Conservation (phyloP, 2,797 vertebrate genomes). For the Cynodonichthys magdalenae region DNA sequence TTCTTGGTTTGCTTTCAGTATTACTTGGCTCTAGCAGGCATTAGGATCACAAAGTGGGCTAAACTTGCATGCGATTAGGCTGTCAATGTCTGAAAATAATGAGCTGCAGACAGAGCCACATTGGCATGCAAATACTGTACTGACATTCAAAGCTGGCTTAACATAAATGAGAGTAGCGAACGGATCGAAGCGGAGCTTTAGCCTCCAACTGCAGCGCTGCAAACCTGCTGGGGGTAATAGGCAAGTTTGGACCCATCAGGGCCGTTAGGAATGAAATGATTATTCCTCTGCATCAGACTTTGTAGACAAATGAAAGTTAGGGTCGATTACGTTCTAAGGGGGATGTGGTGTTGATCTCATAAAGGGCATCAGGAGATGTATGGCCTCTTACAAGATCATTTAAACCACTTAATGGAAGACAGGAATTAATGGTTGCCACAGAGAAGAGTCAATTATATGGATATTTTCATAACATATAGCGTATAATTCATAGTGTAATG, state of each 20-base stretch:
- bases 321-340: slow-evolving; percentile 78
- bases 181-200: slow-evolving; percentile 62
- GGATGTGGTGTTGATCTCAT: slow-evolving; percentile 75
- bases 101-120: slow-evolving; percentile 70
- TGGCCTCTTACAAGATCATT: slow-evolving; percentile 82
- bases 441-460: slow-evolving; percentile 80
- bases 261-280: slow-evolving; percentile 76
- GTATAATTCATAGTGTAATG: slow-evolving; percentile 76
- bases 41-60: slow-evolving; percentile 72
- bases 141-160: slow-evolving; percentile 82
- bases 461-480: slow-evolving; percentile 82
- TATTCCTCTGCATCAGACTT: slow-evolving; percentile 71
- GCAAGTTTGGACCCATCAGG: slow-evolving; percentile 67
- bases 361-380: slow-evolving; percentile 82
- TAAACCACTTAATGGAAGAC: slow-evolving; percentile 82
- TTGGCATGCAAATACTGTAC: slow-evolving; percentile 79
- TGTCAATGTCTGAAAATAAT: slow-evolving; percentile 77
- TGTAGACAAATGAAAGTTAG: slow-evolving; percentile 69
- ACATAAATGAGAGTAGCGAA: slow-evolving; percentile 73
- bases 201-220: slow-evolving; percentile 52
- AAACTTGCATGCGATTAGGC: slow-evolving; percentile 71
- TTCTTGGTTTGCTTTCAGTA: slow-evolving; percentile 43
- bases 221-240: slow-evolving; percentile 64
- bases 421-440: slow-evolving; percentile 78
- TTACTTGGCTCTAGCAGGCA: slow-evolving; percentile 53